Conservation (phyloP, 2,888 invertebrate genomes). For the Dione vanillae region DNA sequence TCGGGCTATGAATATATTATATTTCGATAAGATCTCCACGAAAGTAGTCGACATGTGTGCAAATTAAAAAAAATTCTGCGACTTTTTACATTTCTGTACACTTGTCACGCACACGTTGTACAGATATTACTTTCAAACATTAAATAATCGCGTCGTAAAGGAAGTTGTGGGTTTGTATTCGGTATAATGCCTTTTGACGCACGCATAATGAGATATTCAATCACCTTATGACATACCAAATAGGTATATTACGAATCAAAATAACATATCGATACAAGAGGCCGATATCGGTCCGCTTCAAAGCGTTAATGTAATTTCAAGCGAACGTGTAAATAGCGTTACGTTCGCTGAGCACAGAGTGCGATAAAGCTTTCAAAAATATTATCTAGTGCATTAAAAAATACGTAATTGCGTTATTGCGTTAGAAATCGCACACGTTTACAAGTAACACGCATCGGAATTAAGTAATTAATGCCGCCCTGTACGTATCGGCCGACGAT, state of each 20-base stretch:
- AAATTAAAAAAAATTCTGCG: conserved; percentile 55
- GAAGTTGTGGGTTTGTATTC: conserved; percentile 74
- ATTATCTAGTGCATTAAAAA: conserved; percentile 71
- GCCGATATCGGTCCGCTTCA: conserved; percentile 39
- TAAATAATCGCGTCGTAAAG: conserved; percentile 70
- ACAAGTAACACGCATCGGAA: conserved; percentile 80
- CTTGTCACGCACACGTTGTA: conserved; percentile 65
- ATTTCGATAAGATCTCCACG: conserved; percentile 64
- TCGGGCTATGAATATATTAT: conserved; percentile 44
- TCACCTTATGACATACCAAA: conserved; percentile 16
- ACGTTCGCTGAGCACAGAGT: conserved; percentile 69
- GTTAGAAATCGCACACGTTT: conserved; percentile 77
- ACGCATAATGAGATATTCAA: conserved; percentile 53
- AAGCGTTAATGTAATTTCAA: conserved; percentile 42
- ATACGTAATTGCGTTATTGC: conserved; percentile 71
- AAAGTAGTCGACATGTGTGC: conserved; percentile 54
- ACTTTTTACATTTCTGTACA: conserved; percentile 53
- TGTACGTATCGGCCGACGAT: conserved; percentile 74
- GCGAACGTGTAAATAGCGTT: conserved; percentile 69
- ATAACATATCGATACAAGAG: conserved; percentile 17
- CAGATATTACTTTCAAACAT: conserved; percentile 53
- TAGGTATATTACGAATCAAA: conserved; percentile 25
- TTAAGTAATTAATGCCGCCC: conserved; percentile 78
- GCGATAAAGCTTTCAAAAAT: conserved; percentile 77
- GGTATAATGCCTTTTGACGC: conserved; percentile 64